Percentiles rank a stretch among this genome's conserved stretches.
These are phyloP conservation scores for Sinocyclocheilus anophthalmus DNA, from an alignment of 2,113 vertebrate genomes.

Conservation along the genomic window DNA sequence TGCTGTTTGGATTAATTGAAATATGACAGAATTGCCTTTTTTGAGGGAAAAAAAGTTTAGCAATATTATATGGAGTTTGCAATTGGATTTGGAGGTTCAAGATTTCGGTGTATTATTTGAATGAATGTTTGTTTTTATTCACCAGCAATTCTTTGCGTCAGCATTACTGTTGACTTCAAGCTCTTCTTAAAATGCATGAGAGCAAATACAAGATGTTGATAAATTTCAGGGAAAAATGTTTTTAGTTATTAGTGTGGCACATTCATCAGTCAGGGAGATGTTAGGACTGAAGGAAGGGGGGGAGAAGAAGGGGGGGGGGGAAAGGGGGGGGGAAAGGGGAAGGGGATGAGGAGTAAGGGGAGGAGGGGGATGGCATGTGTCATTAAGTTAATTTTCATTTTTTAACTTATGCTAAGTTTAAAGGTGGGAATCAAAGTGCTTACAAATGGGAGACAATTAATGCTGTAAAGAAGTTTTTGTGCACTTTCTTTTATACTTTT, in stretches of 20 bases:
- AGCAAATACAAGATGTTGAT: conserved; percentile 35
- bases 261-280: conserved; percentile 59
- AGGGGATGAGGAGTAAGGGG: too few relatives aligned
- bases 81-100: neutral
- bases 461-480: conserved; percentile 72
- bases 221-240: conserved; percentile 52
- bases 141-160: conserved; percentile 46
- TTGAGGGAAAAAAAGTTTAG: neutral
- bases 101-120: conserved; percentile 23
- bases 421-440: too few relatives aligned
- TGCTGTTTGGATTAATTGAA: neutral
- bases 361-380: too few relatives aligned
- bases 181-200: conserved; percentile 29
- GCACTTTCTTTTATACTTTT: conserved; percentile 74
- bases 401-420: conserved; percentile 83
- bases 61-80: neutral
- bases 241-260: conserved; percentile 47
- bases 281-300: too few relatives aligned
- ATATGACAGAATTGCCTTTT: conserved; percentile 4
- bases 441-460: too few relatives aligned
- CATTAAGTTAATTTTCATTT: conserved; percentile 64
- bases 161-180: neutral
- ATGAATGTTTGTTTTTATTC: conserved; percentile 35
- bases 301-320: too few relatives aligned
- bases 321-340: too few relatives aligned